These are phyloP conservation scores for Pheosia tremula DNA, from an alignment of 2,888 invertebrate genomes.

Conservation along the genomic window DNA sequence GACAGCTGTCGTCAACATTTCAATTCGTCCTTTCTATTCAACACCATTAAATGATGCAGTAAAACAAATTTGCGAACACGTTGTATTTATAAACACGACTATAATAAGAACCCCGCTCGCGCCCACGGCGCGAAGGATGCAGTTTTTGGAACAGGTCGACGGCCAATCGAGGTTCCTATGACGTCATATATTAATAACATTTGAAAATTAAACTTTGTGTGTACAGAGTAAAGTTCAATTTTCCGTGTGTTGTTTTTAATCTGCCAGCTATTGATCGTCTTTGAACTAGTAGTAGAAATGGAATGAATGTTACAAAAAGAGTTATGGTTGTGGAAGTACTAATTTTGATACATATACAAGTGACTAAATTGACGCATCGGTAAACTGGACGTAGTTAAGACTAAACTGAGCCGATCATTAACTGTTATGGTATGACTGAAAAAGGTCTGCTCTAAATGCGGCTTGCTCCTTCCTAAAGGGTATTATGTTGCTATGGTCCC, in stretches of 20 bases:
- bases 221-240: neutral
- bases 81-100: constrained; percentile 11
- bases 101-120: constrained; percentile 16
- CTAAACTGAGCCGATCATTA: no score
- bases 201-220: constrained; percentile 15
- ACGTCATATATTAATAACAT: constrained; percentile 18
- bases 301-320: neutral
- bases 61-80: constrained; percentile 1
- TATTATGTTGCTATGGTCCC: no score
- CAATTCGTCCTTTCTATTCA: neutral
- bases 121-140: constrained; percentile 32
- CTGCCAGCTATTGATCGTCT: neutral
- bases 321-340: no score
- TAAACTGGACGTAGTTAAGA: no score
- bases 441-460: no score
- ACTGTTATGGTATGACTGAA: no score
- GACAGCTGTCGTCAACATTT: neutral
- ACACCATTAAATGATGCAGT: neutral
- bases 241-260: neutral
- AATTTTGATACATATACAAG: no score
- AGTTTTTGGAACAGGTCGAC: constrained; percentile 37
- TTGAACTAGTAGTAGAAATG: neutral
- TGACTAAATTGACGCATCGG: no score
- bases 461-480: no score
- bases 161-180: constrained; percentile 37